Percentiles rank a stretch among this genome's conserved stretches.
Evolutionary conservation across 2,113 vertebrate species (phyloP).

Genomic region (Pampusana beccarii): DNA sequence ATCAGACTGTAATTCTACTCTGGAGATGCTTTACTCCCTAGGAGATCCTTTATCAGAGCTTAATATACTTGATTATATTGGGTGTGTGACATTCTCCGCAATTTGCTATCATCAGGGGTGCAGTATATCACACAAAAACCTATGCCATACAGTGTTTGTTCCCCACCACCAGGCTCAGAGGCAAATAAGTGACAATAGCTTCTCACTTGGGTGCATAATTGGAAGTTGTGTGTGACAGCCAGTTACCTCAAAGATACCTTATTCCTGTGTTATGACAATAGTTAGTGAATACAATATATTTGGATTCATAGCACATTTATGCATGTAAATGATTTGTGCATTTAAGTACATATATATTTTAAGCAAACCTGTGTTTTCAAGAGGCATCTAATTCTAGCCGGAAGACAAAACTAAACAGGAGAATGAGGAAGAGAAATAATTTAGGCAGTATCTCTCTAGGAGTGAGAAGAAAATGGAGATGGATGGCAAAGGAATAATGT

Average conservation of each 20-base stretch:
- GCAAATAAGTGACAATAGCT: not conserved
- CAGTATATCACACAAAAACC: not conserved
- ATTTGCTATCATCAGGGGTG: not conserved
- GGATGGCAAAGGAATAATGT: not conserved
- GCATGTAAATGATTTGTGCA: not conserved
- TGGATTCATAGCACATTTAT: not conserved
- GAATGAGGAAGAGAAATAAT: not conserved
- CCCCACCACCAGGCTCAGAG: not conserved
- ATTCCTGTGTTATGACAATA: not conserved
- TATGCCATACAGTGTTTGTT: not conserved
- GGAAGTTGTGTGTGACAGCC: not conserved
- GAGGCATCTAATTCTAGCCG: not conserved
- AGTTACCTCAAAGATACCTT: not conserved
- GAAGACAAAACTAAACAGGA: not conserved
- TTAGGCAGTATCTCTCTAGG: not conserved
- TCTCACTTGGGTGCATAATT: not conserved
- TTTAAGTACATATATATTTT: not conserved
- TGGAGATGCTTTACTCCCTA: conserved; percentile 9
- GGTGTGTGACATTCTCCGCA: not conserved
- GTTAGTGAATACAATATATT: not conserved
- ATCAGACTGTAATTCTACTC: conserved; percentile 11
- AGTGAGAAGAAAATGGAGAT: not conserved
- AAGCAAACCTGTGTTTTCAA: not conserved
- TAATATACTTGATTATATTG: not conserved
- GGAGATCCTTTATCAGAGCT: not conserved